These are phyloP conservation scores for Aspiorhynchus laticeps DNA, from an alignment of 2,113 vertebrate species.

Conservation along the genomic window DNA sequence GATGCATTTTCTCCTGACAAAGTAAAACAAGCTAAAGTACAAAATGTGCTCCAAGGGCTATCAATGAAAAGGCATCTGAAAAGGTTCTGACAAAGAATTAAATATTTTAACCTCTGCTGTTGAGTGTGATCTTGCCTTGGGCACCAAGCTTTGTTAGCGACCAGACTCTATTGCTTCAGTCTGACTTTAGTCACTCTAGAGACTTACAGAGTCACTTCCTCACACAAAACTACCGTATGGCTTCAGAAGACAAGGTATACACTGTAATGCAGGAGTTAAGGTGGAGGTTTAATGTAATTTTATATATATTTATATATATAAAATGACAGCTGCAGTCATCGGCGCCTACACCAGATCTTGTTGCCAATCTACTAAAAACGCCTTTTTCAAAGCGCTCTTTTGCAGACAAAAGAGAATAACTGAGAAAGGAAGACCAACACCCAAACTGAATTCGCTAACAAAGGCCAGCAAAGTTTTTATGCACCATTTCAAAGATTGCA, in stretches of 20 bases:
- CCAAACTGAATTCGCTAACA: too few species aligned
- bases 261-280: neutral
- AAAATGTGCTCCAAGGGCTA: constrained; percentile 46
- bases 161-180: neutral
- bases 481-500: too few species aligned
- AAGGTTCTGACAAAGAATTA: constrained; percentile 53
- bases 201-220: neutral
- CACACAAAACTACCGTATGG: neutral
- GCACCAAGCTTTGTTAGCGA: neutral
- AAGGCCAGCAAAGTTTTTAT: too few species aligned
- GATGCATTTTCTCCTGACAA: constrained; percentile 2
- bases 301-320: too few species aligned
- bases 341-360: too few species aligned
- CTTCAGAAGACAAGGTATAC: neutral
- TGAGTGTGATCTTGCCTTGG: constrained; percentile 45
- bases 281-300: too few species aligned
- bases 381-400: too few species aligned
- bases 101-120: constrained; percentile 49
- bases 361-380: too few species aligned
- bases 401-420: too few species aligned
- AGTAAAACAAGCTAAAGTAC: constrained; percentile 44
- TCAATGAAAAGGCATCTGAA: constrained; percentile 49
- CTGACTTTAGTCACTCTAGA: neutral
- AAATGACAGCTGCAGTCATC: too few species aligned
- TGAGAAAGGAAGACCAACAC: too few species aligned